A percentile compares a stretch with the other conserved stretches of the same genome.
Conservation (phyloP, 2,113 vertebrate species). For the Lepus timidus region DNA sequence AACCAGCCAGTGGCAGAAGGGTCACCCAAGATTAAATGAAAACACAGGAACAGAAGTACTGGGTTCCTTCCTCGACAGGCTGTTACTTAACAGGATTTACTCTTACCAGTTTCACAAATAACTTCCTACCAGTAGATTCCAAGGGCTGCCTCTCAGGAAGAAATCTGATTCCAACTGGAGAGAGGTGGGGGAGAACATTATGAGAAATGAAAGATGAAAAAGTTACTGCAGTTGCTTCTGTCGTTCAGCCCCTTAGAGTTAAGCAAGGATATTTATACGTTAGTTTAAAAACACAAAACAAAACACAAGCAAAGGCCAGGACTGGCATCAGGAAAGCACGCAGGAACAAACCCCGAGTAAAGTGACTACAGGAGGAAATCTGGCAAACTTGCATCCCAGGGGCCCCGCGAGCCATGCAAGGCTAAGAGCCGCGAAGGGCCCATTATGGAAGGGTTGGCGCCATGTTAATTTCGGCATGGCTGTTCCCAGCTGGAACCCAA, state of each 20-base stretch:
- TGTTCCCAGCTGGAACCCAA: neutral
- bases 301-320: neutral
- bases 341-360: neutral
- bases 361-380: conserved; percentile 14
- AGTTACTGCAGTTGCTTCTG: neutral
- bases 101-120: neutral
- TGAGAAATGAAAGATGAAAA: neutral
- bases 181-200: too few species aligned
- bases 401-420: neutral
- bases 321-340: conserved; percentile 1
- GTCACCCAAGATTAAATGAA: neutral
- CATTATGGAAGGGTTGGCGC: conserved; percentile 5
- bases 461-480: conserved; percentile 46
- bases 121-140: neutral
- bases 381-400: conserved; percentile 29
- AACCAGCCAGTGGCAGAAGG: neutral
- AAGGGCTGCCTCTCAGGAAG: neutral
- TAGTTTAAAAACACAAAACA: neutral
- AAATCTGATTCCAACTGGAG: neutral
- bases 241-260: neutral
- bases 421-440: neutral
- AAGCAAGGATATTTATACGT: neutral
- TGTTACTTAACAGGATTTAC: neutral
- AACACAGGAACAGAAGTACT: neutral
- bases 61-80: neutral